A percentile compares a stretch with the other conserved stretches of the same genome.
Evolutionary conservation across 1,140 invertebrate genomes (phyloP).

Genomic region (Proctacanthus coquilletti): DNA sequence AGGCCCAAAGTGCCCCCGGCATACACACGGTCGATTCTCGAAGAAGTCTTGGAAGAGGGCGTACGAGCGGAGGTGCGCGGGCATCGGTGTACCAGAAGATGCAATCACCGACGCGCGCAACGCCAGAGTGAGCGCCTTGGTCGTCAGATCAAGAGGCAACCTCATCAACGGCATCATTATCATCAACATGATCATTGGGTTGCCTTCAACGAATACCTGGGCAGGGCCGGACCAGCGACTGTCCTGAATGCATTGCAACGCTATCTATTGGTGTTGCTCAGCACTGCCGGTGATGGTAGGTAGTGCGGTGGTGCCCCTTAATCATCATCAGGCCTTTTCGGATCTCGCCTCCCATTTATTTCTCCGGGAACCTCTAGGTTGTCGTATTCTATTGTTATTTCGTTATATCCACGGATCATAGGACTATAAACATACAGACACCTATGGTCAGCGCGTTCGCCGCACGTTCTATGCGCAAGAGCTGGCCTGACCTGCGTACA

Average conservation of each 20-base stretch:
- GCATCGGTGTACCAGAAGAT: neutral
- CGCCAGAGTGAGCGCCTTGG: neutral
- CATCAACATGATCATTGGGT: constrained; percentile 2
- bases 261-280: neutral
- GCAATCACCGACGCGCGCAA: neutral
- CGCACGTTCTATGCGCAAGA: no score
- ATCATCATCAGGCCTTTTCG: no score
- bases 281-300: no score
- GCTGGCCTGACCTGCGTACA: no score
- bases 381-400: no score
- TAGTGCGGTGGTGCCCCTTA: no score
- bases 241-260: neutral
- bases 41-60: neutral
- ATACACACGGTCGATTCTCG: neutral
- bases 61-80: neutral
- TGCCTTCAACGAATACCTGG: neutral
- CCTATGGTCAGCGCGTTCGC: no score
- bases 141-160: neutral
- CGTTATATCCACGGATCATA: no score
- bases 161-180: constrained; percentile 1
- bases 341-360: no score
- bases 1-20: neutral
- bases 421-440: no score
- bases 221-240: neutral
- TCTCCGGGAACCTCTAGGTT: no score